phyloP scores from a whole-genome alignment of 1,140 invertebrate species.

The Drosophila persimilis region DNA sequence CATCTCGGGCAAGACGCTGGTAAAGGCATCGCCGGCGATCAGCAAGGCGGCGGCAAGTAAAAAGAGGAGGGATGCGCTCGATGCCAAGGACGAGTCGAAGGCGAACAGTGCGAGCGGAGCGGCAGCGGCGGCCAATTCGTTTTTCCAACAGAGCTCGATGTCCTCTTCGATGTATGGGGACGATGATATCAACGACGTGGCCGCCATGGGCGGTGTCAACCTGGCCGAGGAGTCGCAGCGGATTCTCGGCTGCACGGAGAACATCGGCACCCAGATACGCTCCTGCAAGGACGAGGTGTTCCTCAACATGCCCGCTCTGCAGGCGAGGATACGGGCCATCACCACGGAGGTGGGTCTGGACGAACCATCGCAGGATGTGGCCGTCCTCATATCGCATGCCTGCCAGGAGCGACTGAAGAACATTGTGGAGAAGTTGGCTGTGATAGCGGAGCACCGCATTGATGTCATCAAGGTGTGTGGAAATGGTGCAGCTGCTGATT shows the following conservation, averaged over 20 bases:
- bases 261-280: slow-evolving; percentile 97
- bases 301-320: slow-evolving; percentile 90
- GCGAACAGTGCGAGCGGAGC: slow-evolving; percentile 81
- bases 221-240: slow-evolving; percentile 97
- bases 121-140: slow-evolving; percentile 64
- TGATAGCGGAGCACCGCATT: slow-evolving; percentile 97
- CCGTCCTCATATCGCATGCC: slow-evolving; percentile 96
- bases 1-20: slow-evolving; percentile 62
- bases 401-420: slow-evolving; percentile 96
- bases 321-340: slow-evolving; percentile 89
- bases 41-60: slow-evolving; percentile 68
- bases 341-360: slow-evolving; percentile 92
- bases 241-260: slow-evolving; percentile 96
- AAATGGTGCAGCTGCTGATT: neutral
- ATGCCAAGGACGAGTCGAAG: slow-evolving; percentile 59
- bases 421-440: slow-evolving; percentile 95
- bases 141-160: slow-evolving; percentile 80
- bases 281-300: slow-evolving; percentile 98
- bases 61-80: slow-evolving; percentile 70
- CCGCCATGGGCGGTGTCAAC: slow-evolving; percentile 99
- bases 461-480: slow-evolving; percentile 91
- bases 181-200: slow-evolving; percentile 99
- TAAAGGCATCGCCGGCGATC: slow-evolving; percentile 32
- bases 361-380: slow-evolving; percentile 94
- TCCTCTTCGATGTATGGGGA: slow-evolving; percentile 87